Evolutionary conservation across 2,888 invertebrate genomes (phyloP).

Genomic region (Corythucha ciliata): DNA sequence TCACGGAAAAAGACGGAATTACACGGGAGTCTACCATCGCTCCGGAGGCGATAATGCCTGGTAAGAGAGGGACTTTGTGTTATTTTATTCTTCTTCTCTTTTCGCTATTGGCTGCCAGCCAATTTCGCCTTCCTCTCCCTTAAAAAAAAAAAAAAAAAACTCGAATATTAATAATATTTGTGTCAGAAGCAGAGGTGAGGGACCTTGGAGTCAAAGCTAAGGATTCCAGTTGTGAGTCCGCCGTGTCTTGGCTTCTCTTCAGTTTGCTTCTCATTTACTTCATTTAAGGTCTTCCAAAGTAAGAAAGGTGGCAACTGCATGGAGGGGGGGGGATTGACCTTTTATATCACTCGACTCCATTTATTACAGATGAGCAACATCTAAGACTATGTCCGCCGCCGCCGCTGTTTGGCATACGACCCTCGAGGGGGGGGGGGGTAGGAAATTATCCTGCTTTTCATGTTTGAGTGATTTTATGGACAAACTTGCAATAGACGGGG

Average conservation of each 20-base stretch:
- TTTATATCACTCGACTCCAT: no score
- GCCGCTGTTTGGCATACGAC: background rate
- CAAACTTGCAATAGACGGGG: background rate
- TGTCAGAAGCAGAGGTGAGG: conserved; percentile 28
- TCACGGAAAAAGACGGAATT: no score
- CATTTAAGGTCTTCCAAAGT: background rate
- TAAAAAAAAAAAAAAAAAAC: background rate
- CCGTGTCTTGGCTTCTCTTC: conserved; percentile 12
- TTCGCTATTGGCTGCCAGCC: no score
- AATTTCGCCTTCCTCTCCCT: background rate
- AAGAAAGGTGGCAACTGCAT: no score
- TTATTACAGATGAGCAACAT: no score
- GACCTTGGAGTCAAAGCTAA: conserved; percentile 27
- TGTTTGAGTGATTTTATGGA: background rate
- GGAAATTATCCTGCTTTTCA: background rate
- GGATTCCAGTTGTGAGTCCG: conserved; percentile 4
- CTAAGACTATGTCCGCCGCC: no score
- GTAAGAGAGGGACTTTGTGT: no score
- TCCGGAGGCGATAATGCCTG: no score
- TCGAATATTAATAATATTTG: conserved; percentile 14
- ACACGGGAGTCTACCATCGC: no score
- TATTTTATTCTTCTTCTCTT: no score
- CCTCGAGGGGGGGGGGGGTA: background rate
- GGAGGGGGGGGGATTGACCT: no score
- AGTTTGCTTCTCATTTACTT: background rate